These are phyloP conservation scores for Euglossa dilemma DNA, from an alignment of 1,140 invertebrate genomes.

Conservation along the genomic window DNA sequence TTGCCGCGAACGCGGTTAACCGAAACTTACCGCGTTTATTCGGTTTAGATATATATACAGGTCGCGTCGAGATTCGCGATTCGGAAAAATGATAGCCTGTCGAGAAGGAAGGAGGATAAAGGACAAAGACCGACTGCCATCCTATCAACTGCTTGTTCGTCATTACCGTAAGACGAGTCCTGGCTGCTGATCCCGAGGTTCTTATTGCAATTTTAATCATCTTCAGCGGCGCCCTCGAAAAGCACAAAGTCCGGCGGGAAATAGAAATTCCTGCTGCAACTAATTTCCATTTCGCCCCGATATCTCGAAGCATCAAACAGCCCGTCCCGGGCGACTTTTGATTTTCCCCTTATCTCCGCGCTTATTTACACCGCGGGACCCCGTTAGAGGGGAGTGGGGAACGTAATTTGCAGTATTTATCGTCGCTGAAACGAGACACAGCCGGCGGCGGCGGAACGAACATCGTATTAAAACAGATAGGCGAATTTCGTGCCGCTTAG, in stretches of 20 bases:
- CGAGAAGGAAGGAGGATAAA: too few species aligned
- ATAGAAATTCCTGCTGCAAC: background rate
- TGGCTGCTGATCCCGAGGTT: too few species aligned
- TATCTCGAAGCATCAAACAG: background rate
- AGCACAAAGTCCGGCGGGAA: background rate
- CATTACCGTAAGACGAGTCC: background rate
- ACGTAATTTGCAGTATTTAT: conserved; percentile 32
- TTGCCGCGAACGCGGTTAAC: too few species aligned
- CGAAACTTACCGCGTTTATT: too few species aligned
- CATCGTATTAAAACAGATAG: conserved; percentile 40
- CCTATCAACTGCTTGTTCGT: too few species aligned
- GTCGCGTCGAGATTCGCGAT: too few species aligned
- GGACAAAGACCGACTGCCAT: too few species aligned
- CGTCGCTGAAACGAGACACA: conserved; percentile 15
- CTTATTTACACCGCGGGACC: background rate
- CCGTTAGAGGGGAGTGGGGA: background rate
- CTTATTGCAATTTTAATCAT: background rate
- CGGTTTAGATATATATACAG: too few species aligned
- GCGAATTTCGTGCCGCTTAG: conserved; percentile 26
- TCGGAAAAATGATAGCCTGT: too few species aligned
- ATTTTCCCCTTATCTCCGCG: background rate
- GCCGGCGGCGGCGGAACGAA: background rate
- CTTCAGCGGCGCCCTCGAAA: background rate
- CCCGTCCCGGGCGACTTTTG: background rate
- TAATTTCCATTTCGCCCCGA: background rate